Evolutionary conservation across 2,797 vertebrate genomes (phyloP).

Genomic region (Tenualosa thibaudeaui): DNA sequence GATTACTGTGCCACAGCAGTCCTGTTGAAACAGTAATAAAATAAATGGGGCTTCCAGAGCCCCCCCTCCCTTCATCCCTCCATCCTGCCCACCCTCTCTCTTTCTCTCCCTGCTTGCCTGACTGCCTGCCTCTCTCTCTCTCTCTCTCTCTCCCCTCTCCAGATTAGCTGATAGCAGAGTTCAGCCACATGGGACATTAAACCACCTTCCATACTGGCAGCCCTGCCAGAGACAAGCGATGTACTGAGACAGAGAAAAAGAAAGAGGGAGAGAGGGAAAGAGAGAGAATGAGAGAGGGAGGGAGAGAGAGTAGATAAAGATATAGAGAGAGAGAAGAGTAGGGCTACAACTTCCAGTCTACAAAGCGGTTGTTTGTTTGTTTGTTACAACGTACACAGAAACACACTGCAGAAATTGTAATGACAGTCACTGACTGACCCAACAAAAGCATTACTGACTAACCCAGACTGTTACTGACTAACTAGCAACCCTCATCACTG

Average conservation of each 20-base stretch:
- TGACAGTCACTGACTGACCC: no score
- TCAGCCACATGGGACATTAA: constrained; percentile 13
- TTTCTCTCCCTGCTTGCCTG: background rate
- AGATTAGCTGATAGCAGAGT: constrained; percentile 19
- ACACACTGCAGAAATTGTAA: background rate
- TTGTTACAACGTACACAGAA: constrained; percentile 30
- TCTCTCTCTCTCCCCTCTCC: background rate
- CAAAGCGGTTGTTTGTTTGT: background rate
- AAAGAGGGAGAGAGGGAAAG: background rate
- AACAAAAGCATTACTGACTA: no score
- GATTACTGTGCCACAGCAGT: constrained; percentile 46
- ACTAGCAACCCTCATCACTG: no score
- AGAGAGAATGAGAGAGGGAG: background rate
- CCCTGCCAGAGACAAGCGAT: background rate
- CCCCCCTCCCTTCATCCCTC: constrained; percentile 29
- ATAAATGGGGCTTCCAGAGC: constrained; percentile 56
- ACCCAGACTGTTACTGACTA: no score
- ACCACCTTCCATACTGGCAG: background rate
- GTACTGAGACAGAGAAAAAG: constrained; percentile 13
- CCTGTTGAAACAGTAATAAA: constrained; percentile 57
- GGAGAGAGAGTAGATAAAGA: background rate
- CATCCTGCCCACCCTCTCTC: background rate
- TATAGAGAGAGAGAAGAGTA: background rate
- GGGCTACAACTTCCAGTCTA: no score
- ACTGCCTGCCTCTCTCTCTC: background rate